Percentiles rank a stretch among this genome's conserved stretches.
Evolutionary conservation across 37 sponge, comb jelly and placozoan genomes (phyloP).

Genomic region (Diacarnus erythraeanus): DNA sequence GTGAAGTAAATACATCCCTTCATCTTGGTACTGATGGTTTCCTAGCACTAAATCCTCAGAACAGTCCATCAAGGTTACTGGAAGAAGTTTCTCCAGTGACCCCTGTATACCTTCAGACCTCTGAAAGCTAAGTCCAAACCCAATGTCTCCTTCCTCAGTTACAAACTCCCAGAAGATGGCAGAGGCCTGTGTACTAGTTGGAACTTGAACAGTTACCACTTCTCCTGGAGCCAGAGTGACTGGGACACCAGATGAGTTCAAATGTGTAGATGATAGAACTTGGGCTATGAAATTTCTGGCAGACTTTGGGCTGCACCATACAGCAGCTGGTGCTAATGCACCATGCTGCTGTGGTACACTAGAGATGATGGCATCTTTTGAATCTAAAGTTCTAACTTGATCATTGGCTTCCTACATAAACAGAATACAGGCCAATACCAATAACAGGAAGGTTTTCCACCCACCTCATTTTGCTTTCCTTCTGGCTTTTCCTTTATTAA

Average conservation of each 20-base stretch:
- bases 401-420: not conserved
- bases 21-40: conserved; percentile 69
- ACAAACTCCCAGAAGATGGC: conserved; percentile 91
- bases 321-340: conserved; percentile 53
- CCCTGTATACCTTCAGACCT: conserved; percentile 3
- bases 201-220: conserved; percentile 71
- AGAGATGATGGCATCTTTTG: not conserved
- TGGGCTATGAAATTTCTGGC: conserved; percentile 48
- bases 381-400: not conserved
- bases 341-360: not conserved
- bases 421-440: not conserved
- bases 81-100: conserved; percentile 45
- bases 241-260: not conserved
- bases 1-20: conserved; percentile 79
- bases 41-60: conserved; percentile 82
- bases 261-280: not conserved
- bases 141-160: conserved; percentile 81
- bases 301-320: conserved; percentile 66
- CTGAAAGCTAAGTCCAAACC: conserved; percentile 86
- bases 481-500: not conserved
- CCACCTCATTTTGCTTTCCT: not conserved
- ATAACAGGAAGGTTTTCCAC: not conserved
- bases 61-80: conserved; percentile 69
- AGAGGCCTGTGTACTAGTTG: conserved; percentile 71
- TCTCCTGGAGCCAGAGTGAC: conserved; percentile 72